Conservation (phyloP, 2,113 vertebrate genomes). For the Falcunculus frontatus region DNA sequence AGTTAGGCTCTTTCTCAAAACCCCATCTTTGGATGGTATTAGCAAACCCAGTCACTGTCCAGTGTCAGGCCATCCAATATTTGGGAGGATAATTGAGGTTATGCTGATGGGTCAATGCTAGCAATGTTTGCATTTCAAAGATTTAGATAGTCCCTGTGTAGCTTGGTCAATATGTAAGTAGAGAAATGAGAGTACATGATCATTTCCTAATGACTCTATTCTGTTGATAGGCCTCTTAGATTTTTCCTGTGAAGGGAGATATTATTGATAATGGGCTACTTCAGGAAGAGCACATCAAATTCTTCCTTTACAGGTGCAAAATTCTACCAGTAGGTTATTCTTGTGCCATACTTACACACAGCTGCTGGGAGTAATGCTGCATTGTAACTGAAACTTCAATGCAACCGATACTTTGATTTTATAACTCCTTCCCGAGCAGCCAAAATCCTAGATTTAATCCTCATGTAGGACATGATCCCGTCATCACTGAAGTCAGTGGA, state of each 20-base stretch:
- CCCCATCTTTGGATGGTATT: neutral
- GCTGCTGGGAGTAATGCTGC: neutral
- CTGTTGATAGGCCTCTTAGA: neutral
- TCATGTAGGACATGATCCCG: neutral
- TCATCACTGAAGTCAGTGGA: neutral
- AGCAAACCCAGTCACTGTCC: neutral
- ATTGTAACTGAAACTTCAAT: neutral
- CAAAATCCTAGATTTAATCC: neutral
- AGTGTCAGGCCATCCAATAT: neutral
- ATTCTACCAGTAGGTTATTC: neutral
- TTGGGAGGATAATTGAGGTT: slow-evolving; percentile 29
- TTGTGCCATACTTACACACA: neutral
- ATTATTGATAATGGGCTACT: neutral
- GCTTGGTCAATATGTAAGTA: neutral
- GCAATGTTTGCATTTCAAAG: slow-evolving; percentile 2
- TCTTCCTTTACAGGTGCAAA: neutral
- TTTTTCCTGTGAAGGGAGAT: neutral
- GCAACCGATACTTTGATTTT: neutral
- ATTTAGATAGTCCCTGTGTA: neutral
- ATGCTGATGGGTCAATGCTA: neutral
- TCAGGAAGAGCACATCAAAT: neutral
- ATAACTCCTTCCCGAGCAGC: neutral
- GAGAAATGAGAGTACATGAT: neutral
- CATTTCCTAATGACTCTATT: neutral
- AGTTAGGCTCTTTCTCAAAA: neutral